Percentiles rank a stretch among this genome's conserved stretches.
These are phyloP conservation scores for Carpatolechia fugitivella DNA, from an alignment of 2,888 invertebrate genomes.

Conservation along the genomic window DNA sequence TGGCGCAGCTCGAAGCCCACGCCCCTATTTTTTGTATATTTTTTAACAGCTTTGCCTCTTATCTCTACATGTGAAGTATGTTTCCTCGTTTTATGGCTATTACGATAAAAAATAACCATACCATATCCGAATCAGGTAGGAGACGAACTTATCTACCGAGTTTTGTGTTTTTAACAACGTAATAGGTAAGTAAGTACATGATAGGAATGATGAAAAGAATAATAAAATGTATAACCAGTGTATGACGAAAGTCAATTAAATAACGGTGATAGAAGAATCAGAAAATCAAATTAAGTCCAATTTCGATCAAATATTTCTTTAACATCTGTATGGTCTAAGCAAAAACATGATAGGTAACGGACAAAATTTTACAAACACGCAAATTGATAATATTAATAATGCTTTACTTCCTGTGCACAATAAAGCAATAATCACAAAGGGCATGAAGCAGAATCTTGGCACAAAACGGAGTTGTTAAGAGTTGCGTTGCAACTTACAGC, in stretches of 20 bases:
- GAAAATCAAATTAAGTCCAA: too few relatives aligned
- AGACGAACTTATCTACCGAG: too few relatives aligned
- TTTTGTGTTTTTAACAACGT: too few relatives aligned
- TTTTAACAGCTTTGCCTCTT: constrained; percentile 58
- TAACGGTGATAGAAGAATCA: too few relatives aligned
- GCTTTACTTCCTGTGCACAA: background rate
- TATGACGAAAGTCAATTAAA: too few relatives aligned
- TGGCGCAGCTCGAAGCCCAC: constrained; percentile 45
- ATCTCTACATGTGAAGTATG: constrained; percentile 36
- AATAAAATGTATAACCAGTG: too few relatives aligned
- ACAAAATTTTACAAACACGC: too few relatives aligned
- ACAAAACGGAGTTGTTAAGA: constrained; percentile 20
- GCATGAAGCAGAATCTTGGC: constrained; percentile 19
- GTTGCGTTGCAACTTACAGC: constrained; percentile 17
- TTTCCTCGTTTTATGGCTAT: constrained; percentile 44
- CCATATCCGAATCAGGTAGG: constrained; percentile 13
- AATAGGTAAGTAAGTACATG: background rate
- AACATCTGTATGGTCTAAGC: too few relatives aligned
- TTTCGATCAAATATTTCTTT: too few relatives aligned
- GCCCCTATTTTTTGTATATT: constrained; percentile 60
- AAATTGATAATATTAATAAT: too few relatives aligned
- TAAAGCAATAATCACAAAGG: constrained; percentile 8
- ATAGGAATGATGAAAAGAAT: too few relatives aligned
- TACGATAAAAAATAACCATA: constrained; percentile 16
- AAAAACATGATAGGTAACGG: too few relatives aligned